Evolutionary conservation across 2,888 invertebrate species (phyloP).

Genomic region (Drosophila pegasa): DNA sequence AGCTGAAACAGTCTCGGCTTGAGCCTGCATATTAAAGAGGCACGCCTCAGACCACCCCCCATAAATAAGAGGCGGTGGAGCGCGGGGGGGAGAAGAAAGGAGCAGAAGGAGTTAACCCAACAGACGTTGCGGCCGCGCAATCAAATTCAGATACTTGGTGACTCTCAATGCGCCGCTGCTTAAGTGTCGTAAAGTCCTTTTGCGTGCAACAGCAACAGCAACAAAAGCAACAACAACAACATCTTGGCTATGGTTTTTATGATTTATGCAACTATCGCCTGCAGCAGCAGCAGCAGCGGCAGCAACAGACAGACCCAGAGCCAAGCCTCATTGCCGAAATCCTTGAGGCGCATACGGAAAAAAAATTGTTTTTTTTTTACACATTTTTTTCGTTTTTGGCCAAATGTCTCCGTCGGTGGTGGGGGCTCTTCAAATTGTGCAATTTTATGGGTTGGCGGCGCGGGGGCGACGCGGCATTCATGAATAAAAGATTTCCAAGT

Average conservation of each 20-base stretch:
- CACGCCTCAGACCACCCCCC: slow-evolving; percentile 58
- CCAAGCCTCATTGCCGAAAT: slow-evolving; percentile 71
- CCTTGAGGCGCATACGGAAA: slow-evolving; percentile 60
- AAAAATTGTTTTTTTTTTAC: neutral
- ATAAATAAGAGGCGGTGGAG: slow-evolving; percentile 62
- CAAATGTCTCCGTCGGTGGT: slow-evolving; percentile 62
- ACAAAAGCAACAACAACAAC: slow-evolving; percentile 30
- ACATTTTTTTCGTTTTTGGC: slow-evolving; percentile 39
- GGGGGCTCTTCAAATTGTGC: slow-evolving; percentile 73
- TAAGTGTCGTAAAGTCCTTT: slow-evolving; percentile 81
- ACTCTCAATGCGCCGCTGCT: slow-evolving; percentile 54
- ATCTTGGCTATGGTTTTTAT: slow-evolving; percentile 64
- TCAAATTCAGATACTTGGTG: slow-evolving; percentile 79
- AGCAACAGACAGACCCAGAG: slow-evolving; percentile 14
- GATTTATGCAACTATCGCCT: slow-evolving; percentile 81
- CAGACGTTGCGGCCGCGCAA: slow-evolving; percentile 71
- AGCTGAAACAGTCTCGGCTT: slow-evolving; percentile 28
- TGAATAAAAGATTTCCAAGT: slow-evolving; percentile 79
- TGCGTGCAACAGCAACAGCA: slow-evolving; percentile 39
- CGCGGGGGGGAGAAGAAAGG: slow-evolving; percentile 23
- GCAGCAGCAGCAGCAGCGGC: slow-evolving; percentile 49
- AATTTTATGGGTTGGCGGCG: slow-evolving; percentile 64
- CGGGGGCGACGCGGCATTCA: slow-evolving; percentile 55
- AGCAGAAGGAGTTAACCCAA: slow-evolving; percentile 44
- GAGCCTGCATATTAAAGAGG: slow-evolving; percentile 56